Percentiles rank a stretch among this genome's conserved stretches.
These are phyloP conservation scores for Thereva nobilitata DNA, from an alignment of 2,888 invertebrate genomes.

Conservation along the genomic window DNA sequence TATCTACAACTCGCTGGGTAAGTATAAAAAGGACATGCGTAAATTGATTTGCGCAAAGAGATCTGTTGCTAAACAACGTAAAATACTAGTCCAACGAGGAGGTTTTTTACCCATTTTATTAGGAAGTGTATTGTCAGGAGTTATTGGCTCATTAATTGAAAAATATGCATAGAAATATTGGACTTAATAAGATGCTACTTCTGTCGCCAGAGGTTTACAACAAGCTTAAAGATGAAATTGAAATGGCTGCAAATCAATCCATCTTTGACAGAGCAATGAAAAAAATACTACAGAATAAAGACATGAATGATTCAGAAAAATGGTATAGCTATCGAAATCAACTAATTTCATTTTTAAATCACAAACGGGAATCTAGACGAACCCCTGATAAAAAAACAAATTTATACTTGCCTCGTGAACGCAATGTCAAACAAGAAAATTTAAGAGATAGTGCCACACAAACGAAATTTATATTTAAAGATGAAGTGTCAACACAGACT, in stretches of 20 bases:
- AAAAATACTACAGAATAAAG: constrained; percentile 11
- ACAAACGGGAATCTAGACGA: neutral
- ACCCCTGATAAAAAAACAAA: neutral
- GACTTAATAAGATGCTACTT: constrained; percentile 15
- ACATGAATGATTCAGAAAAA: constrained; percentile 9
- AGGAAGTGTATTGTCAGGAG: constrained; percentile 9
- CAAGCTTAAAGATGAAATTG: neutral
- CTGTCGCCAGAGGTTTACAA: constrained; percentile 15
- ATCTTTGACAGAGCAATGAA: constrained; percentile 14
- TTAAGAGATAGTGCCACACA: no score
- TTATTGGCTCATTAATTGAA: constrained; percentile 14
- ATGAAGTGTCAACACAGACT: no score
- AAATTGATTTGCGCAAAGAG: neutral
- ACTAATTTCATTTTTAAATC: constrained; percentile 1
- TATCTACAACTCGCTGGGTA: no score
- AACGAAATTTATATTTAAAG: no score
- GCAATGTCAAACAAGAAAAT: no score
- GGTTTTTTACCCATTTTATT: constrained; percentile 21
- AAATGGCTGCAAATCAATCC: constrained; percentile 2
- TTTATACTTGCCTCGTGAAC: no score
- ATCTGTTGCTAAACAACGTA: constrained; percentile 13
- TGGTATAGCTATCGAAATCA: constrained; percentile 22
- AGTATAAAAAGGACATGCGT: no score
- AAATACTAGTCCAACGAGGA: constrained; percentile 23
- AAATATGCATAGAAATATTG: constrained; percentile 3